Base-by-base conservation (phyloP, 1,140 invertebrate genomes). In the Probaryconus sp. region DNA sequence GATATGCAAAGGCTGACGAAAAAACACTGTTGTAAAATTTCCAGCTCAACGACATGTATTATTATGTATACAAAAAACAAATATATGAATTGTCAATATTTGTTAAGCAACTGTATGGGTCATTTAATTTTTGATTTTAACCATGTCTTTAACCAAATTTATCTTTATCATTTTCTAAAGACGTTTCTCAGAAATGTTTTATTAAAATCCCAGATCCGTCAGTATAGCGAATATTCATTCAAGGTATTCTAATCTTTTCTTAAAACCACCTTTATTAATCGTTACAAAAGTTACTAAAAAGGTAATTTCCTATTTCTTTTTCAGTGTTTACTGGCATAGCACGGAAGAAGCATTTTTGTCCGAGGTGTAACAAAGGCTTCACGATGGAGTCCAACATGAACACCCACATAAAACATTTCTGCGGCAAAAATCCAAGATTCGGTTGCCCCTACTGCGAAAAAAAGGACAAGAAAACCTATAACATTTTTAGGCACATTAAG, bases 391-490 rank as follows among this genome's bases (percentile, higher is more conserved):
- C 55, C 31, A 81, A 81, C 56, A 83, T 82, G 81, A 38, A 80
- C 58, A 75, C 70, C 2, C 80, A 82, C 77, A 82, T 67, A 17
- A 78, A 81, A n/a, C 48, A 83, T 42, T 78, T 83, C 35, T 83
- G 79, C 43, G 88, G 90, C 9, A 89, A 91, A 38, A 87, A 88
- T 6, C 88, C 89, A 0, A 76, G 82, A 10, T 89, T 84, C 58
- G 76, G 82, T 14, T 89, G 89, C 50, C 82, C 80, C 0, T 83
- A 83, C 33, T 89, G 89, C 58, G 77, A 64, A 9, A 83, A 79
- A 40, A 78, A 67, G 11, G 74, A 77, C 35, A 78, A 76, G 14
- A 81, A 84, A 21, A 78, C 74, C 1, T 82, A 69, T 45, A 81
- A 77, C 21, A 80, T 75, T 40, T 88, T 76, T 67, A 84, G 80